These are phyloP conservation scores for Oasisia sp. DNA, from an alignment of 2,888 invertebrate species.

Conservation along the genomic window DNA sequence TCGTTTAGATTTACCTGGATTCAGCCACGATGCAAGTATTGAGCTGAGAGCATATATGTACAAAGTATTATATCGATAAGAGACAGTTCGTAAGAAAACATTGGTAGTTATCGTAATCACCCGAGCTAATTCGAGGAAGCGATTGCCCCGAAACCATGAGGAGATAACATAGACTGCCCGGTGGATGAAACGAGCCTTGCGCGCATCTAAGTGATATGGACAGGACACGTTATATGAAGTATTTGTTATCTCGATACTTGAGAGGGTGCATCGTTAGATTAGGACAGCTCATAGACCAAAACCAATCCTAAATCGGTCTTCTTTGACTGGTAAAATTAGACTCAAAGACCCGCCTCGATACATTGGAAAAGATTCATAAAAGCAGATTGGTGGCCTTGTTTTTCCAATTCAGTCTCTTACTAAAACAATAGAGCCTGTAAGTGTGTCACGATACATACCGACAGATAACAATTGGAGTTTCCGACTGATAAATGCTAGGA, in stretches of 20 bases:
- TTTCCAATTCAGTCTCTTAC: neutral
- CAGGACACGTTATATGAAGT: neutral
- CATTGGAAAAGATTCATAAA: neutral
- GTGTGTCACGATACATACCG: too few relatives aligned
- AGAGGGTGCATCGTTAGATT: neutral
- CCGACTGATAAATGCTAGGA: too few relatives aligned
- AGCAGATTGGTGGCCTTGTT: neutral
- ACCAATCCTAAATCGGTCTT: neutral
- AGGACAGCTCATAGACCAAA: neutral
- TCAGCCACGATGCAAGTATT: too few relatives aligned
- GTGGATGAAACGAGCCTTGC: neutral
- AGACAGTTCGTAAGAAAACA: neutral
- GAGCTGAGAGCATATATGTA: neutral
- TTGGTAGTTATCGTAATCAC: neutral
- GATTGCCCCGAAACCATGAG: too few relatives aligned
- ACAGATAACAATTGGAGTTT: too few relatives aligned
- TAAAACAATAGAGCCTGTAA: neutral
- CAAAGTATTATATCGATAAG: neutral
- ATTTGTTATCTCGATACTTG: neutral
- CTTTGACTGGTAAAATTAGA: neutral
- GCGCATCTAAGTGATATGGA: neutral
- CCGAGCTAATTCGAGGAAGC: neutral
- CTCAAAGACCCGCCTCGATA: neutral
- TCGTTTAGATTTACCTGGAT: too few relatives aligned
- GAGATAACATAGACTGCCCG: neutral